Evolutionary conservation across 2,113 vertebrate species (phyloP).

Genomic region (Aptenodytes patagonicus): DNA sequence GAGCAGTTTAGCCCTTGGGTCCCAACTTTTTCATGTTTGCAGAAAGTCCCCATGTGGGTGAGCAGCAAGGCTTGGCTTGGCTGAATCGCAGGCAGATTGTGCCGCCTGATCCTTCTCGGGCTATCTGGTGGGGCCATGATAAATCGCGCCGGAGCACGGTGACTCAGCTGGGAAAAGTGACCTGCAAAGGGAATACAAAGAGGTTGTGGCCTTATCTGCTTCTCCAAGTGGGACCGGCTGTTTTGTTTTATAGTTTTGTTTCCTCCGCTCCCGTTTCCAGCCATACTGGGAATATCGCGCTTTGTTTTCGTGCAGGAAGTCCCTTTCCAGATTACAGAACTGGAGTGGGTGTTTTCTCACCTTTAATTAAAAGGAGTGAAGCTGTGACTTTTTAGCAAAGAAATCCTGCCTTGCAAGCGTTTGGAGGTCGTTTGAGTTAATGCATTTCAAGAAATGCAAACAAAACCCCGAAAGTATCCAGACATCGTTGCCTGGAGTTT

Average conservation of each 20-base stretch:
- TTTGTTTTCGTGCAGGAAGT: not conserved
- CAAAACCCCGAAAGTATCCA: not conserved
- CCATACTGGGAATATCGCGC: rapidly evolving
- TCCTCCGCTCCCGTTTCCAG: not conserved
- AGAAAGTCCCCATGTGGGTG: not conserved
- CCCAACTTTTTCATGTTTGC: not conserved
- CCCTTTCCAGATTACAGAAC: not conserved
- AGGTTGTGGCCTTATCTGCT: not conserved
- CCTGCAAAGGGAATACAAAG: not conserved
- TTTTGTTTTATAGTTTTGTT: not conserved
- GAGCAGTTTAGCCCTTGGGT: not conserved
- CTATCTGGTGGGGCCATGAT: rapidly evolving
- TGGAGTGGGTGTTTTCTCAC: slow-evolving; percentile 2
- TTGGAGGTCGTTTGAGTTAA: not conserved
- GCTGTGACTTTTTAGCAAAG: not conserved
- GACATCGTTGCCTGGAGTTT: not conserved
- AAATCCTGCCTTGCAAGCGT: not conserved
- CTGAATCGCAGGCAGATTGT: not conserved
- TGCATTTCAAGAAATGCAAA: not conserved
- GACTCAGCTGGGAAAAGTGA: not conserved
- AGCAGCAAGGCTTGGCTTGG: not conserved
- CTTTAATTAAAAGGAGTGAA: not conserved
- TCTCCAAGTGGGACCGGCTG: rapidly evolving
- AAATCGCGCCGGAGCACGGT: rapidly evolving
- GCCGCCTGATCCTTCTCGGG: rapidly evolving